A percentile compares a stretch with the other conserved stretches of the same genome.
These are phyloP conservation scores for Nemopilema nomurai DNA, from an alignment of 30 jellyfish, hydroid and myxozoan genomes.

Conservation along the genomic window DNA sequence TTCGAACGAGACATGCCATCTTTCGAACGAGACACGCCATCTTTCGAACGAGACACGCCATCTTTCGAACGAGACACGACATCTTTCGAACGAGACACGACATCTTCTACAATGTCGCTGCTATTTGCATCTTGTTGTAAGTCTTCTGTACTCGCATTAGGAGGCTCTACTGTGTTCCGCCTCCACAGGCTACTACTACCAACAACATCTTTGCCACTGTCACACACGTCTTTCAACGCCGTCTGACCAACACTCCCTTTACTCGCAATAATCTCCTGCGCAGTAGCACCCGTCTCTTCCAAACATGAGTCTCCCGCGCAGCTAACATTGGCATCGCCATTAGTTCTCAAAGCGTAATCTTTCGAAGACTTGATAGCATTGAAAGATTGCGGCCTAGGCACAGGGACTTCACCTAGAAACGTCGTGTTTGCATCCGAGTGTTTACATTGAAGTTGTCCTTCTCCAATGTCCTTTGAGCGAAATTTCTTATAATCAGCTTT, in stretches of 20 bases:
- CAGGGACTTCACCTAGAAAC: not conserved
- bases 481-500: constrained; percentile 17
- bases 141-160: not conserved
- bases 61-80: not conserved
- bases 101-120: not conserved
- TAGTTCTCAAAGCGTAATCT: not conserved
- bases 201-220: not conserved
- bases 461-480: not conserved
- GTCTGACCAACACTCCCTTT: not conserved
- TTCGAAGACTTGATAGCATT: not conserved
- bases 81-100: not conserved
- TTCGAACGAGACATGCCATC: too few species aligned
- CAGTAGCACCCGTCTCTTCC: too few species aligned
- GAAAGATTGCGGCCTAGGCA: not conserved
- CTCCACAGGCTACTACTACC: not conserved
- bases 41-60: not conserved
- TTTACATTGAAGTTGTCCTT: constrained; percentile 20
- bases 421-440: constrained; percentile 53
- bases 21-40: too few species aligned
- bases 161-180: not conserved
- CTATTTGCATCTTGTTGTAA: not conserved
- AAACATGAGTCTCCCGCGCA: too few species aligned
- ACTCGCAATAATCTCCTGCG: not conserved
- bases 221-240: too few species aligned
- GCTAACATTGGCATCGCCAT: not conserved